A percentile compares a stretch with the other conserved stretches of the same genome.
Conservation (phyloP, 2,888 invertebrate species). For the Plagodis dolabraria region DNA sequence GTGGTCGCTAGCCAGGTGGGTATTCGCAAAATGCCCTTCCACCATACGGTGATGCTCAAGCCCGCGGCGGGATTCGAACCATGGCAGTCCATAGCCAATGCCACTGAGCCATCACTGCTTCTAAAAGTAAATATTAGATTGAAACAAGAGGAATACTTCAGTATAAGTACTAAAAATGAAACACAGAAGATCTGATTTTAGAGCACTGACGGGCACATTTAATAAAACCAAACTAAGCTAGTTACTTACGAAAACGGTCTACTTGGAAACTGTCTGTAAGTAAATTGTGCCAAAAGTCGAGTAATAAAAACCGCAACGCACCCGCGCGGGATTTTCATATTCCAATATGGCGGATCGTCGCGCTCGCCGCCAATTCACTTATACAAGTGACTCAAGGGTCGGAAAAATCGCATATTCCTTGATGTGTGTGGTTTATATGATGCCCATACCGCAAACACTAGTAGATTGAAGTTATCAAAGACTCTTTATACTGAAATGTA, state of each 20-base stretch:
- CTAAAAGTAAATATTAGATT: too few species aligned
- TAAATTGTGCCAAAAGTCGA: conserved; percentile 57
- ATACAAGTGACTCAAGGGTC: conserved; percentile 61
- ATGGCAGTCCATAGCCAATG: too few species aligned
- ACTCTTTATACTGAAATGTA: too few species aligned
- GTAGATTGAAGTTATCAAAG: too few species aligned
- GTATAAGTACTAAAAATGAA: too few species aligned
- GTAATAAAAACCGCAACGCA: conserved; percentile 70
- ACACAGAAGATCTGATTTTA: not conserved
- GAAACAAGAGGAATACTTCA: too few species aligned
- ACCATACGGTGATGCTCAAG: too few species aligned
- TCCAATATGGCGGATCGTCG: conserved; percentile 71
- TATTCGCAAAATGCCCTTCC: too few species aligned
- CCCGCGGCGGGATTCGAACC: too few species aligned
- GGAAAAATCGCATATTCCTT: conserved; percentile 46
- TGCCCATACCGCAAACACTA: not conserved
- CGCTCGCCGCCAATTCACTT: conserved; percentile 72
- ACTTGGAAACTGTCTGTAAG: conserved; percentile 25
- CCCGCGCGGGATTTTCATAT: conserved; percentile 64
- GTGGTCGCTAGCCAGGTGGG: too few species aligned
- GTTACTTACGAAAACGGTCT: conserved; percentile 10
- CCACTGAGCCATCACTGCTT: too few species aligned
- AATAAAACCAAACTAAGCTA: not conserved
- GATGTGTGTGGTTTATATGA: conserved; percentile 9
- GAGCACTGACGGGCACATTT: not conserved